phyloP scores from a whole-genome alignment of 2,888 invertebrate genomes.

The Sceliomorpha sp. region DNA sequence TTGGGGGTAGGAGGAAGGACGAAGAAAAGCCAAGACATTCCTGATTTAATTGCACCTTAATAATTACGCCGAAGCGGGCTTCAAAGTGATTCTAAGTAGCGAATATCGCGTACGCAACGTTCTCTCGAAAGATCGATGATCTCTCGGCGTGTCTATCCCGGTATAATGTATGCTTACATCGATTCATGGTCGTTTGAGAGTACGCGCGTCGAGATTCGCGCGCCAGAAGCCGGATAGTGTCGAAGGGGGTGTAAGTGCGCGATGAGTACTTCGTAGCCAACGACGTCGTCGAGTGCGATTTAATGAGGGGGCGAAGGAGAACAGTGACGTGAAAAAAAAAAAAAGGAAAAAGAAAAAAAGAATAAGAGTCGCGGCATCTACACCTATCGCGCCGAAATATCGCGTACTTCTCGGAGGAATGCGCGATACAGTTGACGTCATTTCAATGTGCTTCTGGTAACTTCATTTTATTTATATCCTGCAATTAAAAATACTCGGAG shows the following conservation, averaged over 20 bases:
- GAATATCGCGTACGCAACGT: constrained; percentile 26
- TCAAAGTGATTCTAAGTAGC: constrained; percentile 24
- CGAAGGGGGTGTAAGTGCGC: constrained; percentile 46
- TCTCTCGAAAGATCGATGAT: constrained; percentile 46
- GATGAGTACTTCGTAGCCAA: constrained; percentile 53
- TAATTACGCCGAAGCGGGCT: not conserved
- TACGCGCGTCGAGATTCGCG: constrained; percentile 2
- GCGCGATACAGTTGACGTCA: no score
- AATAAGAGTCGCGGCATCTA: not conserved
- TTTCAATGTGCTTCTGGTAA: no score
- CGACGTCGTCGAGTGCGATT: constrained; percentile 48
- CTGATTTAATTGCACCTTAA: no score
- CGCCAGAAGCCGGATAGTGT: constrained; percentile 10
- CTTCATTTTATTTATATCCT: not conserved
- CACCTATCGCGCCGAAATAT: not conserved
- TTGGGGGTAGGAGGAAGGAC: no score
- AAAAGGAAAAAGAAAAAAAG: constrained; percentile 20
- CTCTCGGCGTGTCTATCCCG: constrained; percentile 27
- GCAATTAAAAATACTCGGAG: no score
- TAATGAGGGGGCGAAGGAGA: constrained; percentile 46
- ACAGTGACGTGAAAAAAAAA: constrained; percentile 19
- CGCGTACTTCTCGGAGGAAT: not conserved
- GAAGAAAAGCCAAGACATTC: no score
- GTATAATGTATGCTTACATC: constrained; percentile 35
- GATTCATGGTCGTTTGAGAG: constrained; percentile 23